phyloP scores from a whole-genome alignment of 2,888 invertebrate genomes.

The Dryomyza anilis region DNA sequence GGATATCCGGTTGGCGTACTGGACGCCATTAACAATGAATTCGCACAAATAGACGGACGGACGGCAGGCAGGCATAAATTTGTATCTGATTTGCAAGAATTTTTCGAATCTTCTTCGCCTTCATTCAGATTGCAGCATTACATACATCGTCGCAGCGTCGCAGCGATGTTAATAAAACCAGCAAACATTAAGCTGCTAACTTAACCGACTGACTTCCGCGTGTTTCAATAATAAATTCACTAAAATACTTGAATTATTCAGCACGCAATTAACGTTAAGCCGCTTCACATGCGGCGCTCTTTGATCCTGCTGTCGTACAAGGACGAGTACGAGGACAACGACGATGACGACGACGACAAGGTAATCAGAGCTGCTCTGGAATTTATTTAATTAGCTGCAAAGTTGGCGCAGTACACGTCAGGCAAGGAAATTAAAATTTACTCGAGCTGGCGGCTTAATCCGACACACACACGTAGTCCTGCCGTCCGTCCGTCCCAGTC shows the following conservation, averaged over 20 bases:
- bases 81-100: background rate
- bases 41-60: background rate
- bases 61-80: too few relatives aligned
- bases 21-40: conserved; percentile 48
- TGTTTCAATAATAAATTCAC: conserved; percentile 51
- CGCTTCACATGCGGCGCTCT: conserved; percentile 23
- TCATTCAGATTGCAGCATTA: background rate
- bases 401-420: background rate
- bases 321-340: conserved; percentile 7
- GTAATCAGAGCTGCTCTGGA: conserved; percentile 19
- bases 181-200: background rate
- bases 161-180: background rate
- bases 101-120: background rate
- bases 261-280: conserved; percentile 56
- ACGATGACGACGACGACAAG: background rate
- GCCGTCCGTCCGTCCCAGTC: background rate
- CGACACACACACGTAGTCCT: too few relatives aligned
- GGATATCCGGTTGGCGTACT: conserved; percentile 46
- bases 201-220: too few relatives aligned
- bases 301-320: conserved; percentile 3
- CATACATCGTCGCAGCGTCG: background rate
- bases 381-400: conserved; percentile 21
- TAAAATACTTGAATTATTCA: conserved; percentile 58
- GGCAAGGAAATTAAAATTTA: conserved; percentile 42
- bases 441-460: too few relatives aligned